Base-by-base conservation (phyloP, 2,797 vertebrate species). In the Zalophus californianus region DNA sequence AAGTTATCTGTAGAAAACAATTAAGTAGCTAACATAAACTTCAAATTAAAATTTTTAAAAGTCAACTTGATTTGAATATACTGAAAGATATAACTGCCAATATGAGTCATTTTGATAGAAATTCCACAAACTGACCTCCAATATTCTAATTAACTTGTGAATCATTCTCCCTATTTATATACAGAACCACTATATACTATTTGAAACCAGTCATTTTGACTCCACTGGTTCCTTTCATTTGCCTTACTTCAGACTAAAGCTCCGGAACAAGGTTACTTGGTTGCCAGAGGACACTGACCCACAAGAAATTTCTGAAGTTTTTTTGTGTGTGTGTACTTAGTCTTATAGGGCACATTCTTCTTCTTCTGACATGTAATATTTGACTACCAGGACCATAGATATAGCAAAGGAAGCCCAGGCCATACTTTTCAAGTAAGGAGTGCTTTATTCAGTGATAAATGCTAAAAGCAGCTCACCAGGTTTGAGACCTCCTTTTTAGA, bases 21-120 rank as follows among this genome's bases (percentile, higher is more conserved):
- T 35, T 41, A 0, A 93, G 29, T 73, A 78, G 18, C 21, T 32
- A 88, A 50, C 60, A 23, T 66, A n/a, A 90, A 11, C 3, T 87
- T 77, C 35, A 79, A 82, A 88, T 60, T 73, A 78, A 89, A 95
- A 70, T 44, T 70, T 83, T 35, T n/a, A 75, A 75, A 95, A 89
- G 14, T 62, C 21, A 44, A 21, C 66, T 56, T 84, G 66, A 72
- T 56, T 83, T 58, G 23, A 73, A 94, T 32, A 41, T 27, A 41
- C 23, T 78, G 5, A 56, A 86, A 95, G 84, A 80, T 66, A 82
- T 88, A 48, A 91, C 27, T 50, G 58, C 16, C 23, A 66, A n/a
- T 44, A 25, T 32, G 44, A 62, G 27, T 48, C 56, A 44, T 85
- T 96, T 48, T n/a, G 38, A 87, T 13, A n/a, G 20, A 78, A 95